phyloP scores from a whole-genome alignment of 1,140 invertebrate genomes.

The Lucilia cuprina region DNA sequence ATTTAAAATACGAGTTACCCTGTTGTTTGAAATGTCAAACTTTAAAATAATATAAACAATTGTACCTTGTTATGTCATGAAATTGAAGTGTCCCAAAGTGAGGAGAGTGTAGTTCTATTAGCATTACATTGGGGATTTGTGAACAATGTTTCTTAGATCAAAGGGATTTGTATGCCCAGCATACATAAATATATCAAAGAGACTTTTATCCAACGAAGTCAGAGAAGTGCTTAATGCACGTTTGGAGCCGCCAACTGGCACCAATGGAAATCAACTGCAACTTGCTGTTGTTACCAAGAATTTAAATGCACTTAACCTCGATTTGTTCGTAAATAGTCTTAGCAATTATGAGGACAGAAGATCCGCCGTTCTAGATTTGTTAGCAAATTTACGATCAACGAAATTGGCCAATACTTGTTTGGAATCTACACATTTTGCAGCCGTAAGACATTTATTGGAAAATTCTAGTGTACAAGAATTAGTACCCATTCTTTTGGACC shows the following conservation, averaged over 20 bases:
- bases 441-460: constrained; percentile 73
- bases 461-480: constrained; percentile 69
- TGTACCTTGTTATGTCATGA: constrained; percentile 9
- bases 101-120: not conserved
- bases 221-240: constrained; percentile 11
- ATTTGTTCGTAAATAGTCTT: constrained; percentile 75
- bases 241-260: not conserved
- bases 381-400: constrained; percentile 74
- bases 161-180: not conserved
- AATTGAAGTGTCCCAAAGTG: not conserved
- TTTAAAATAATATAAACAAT: not conserved
- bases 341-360: constrained; percentile 59
- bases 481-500: constrained; percentile 77
- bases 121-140: not conserved
- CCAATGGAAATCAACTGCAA: constrained; percentile 13
- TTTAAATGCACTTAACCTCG: constrained; percentile 75
- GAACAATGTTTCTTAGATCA: not conserved
- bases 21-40: not conserved
- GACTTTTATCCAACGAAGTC: constrained; percentile 14
- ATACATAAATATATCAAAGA: constrained; percentile 16
- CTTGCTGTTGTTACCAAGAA: constrained; percentile 44
- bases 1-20: not conserved
- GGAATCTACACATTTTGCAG: constrained; percentile 82
- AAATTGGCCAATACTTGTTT: constrained; percentile 73
- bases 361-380: constrained; percentile 73